Percentiles rank a stretch among this genome's conserved stretches.
phyloP scores from a whole-genome alignment of 2,888 invertebrate species.

The Parthenolecanium corni region DNA sequence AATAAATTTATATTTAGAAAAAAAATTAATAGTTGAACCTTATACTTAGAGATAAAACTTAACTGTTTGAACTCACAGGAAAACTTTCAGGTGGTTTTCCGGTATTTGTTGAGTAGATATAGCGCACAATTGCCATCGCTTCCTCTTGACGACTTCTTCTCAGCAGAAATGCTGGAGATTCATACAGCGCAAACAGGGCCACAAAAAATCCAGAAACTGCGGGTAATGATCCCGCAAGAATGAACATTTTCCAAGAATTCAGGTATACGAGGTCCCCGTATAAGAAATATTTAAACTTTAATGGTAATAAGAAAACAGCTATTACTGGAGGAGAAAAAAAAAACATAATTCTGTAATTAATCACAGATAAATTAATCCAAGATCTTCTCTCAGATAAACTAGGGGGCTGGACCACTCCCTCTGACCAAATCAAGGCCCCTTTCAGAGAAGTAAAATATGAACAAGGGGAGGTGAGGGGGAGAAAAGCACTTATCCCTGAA shows the following conservation, averaged over 20 bases:
- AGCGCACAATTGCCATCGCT: conserved; percentile 51
- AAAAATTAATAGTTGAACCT: too few species aligned
- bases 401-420: too few species aligned
- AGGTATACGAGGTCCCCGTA: conserved; percentile 34
- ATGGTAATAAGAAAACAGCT: conserved; percentile 60
- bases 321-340: conserved; percentile 47
- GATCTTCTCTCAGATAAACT: too few species aligned
- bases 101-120: conserved; percentile 54
- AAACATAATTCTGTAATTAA: background rate
- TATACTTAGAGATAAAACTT: too few species aligned
- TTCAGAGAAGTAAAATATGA: too few species aligned
- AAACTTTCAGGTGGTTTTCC: conserved; percentile 49
- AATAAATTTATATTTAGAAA: too few species aligned
- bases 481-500: too few species aligned
- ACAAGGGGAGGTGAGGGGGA: too few species aligned
- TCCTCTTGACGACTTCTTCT: conserved; percentile 53
- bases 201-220: conserved; percentile 53
- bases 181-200: conserved; percentile 50
- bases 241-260: conserved; percentile 45
- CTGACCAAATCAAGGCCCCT: too few species aligned
- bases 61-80: conserved; percentile 59
- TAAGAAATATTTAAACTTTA: conserved; percentile 34
- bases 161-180: conserved; percentile 69
- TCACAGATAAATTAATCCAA: too few species aligned
- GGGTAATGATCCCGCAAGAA: conserved; percentile 46